phyloP scores from a whole-genome alignment of 2,113 vertebrate genomes.

The Phylloscopus trochiloides region DNA sequence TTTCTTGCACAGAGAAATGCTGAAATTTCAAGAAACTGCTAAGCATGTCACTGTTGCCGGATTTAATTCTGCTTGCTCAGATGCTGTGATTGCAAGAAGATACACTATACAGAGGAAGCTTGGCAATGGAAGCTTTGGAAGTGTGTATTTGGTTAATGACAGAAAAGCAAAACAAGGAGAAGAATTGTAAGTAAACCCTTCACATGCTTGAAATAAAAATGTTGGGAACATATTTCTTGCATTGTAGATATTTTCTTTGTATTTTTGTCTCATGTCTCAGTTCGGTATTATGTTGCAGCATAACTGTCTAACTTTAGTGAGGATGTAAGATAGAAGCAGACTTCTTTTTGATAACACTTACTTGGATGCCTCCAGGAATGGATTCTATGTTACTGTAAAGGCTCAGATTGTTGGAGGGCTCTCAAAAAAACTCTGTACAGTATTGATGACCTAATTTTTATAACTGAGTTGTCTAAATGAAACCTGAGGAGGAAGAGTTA shows the following conservation, averaged over 20 bases:
- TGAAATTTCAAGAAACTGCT: constrained; percentile 78
- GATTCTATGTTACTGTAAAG: neutral
- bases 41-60: constrained; percentile 1
- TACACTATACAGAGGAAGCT: constrained; percentile 76
- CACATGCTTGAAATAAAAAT: neutral
- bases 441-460: neutral
- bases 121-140: constrained; percentile 85
- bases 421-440: neutral
- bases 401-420: neutral
- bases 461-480: neutral
- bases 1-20: constrained; percentile 69
- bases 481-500: neutral
- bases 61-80: constrained; percentile 16
- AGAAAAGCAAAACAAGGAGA: constrained; percentile 77
- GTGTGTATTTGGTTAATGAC: constrained; percentile 82
- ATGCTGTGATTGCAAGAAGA: constrained; percentile 74
- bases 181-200: constrained; percentile 78
- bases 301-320: neutral
- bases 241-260: neutral
- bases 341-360: neutral
- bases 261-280: neutral
- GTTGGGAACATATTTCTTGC: neutral
- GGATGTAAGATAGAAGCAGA: neutral
- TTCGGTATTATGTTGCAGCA: neutral
- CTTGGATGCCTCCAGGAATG: neutral